Evolutionary conservation across 2,888 invertebrate genomes (phyloP), one percentile per base, ranked within the genome.

Genomic region (Trissoscelio sp.): DNA sequence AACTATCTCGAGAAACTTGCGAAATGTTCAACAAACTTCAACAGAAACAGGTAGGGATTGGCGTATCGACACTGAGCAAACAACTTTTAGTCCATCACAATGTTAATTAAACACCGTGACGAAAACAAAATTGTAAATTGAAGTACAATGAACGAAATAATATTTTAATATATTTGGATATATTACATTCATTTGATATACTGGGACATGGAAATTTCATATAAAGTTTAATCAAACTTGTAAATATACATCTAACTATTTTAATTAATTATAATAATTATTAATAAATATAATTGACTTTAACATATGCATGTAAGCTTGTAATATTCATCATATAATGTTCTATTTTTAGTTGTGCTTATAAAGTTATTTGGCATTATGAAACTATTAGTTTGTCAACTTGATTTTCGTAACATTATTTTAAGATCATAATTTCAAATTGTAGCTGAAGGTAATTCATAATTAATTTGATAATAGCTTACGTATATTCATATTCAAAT

Each of bases 1-100:
- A 73, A 88, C 86, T 5, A 82, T 87, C 16, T 75, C 84, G 9
- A 83, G 87, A 57, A 85, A 84, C 62, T 77, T 87, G 4, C 58
- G 39, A 66, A 64, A 75, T 55, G 44, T 78, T 42, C 28, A 22
- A 44, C 72, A 62, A 67, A 66, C 20, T 69, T 72, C 66, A 48
- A 28, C 22, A 39, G 79, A 69, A 42, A 31, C 62, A 77, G 73
- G 83, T 81, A 70, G 18, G 28, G 24, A 31, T 67, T 39, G 12
- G 18, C 18, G 28, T 31, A 67, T 44, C 12, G 51, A 28, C 28
- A 42, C 24, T 48, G 31, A 48, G 48, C 34, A 64, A 64, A 64
- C 37, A 22, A 18, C 20, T 46, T 18, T 9, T 11, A 6, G 14
- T 46, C 42, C 6, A 14, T 12, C 18, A 31, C 18, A 46, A 18